Conservation (phyloP, 2,113 vertebrate species). For the Platysteira castanea region DNA sequence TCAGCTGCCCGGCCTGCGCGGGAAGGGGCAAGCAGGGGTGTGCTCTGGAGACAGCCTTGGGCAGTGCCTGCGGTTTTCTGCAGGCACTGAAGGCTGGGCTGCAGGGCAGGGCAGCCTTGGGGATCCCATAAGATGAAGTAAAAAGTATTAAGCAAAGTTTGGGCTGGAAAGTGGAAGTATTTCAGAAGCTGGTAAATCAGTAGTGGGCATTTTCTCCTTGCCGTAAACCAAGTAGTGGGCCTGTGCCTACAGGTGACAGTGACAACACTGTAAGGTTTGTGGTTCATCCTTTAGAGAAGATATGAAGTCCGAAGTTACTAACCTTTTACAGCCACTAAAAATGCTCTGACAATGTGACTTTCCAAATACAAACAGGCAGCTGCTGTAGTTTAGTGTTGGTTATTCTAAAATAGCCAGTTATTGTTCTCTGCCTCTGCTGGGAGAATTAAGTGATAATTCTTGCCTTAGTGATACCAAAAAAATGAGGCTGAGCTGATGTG, state of each 20-base stretch:
- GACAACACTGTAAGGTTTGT: neutral
- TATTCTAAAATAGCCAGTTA: neutral
- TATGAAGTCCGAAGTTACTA: neutral
- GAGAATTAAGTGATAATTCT: neutral
- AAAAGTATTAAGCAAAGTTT: neutral
- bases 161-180: neutral
- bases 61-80: neutral
- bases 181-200: neutral
- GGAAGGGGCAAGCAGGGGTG: neutral
- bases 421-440: neutral
- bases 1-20: accelerated
- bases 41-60: neutral
- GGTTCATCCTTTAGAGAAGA: neutral
- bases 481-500: neutral
- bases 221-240: neutral
- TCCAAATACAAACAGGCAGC: neutral
- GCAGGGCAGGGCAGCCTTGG: neutral
- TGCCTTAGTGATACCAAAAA: neutral
- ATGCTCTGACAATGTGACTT: neutral
- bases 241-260: neutral
- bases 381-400: neutral
- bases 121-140: neutral
- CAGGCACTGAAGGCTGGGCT: neutral
- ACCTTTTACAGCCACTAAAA: neutral
- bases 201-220: neutral